Percentiles rank a stretch among this genome's conserved stretches.
Evolutionary conservation across 2,888 invertebrate genomes (phyloP).

Genomic region (Trileptium ribeirensis): DNA sequence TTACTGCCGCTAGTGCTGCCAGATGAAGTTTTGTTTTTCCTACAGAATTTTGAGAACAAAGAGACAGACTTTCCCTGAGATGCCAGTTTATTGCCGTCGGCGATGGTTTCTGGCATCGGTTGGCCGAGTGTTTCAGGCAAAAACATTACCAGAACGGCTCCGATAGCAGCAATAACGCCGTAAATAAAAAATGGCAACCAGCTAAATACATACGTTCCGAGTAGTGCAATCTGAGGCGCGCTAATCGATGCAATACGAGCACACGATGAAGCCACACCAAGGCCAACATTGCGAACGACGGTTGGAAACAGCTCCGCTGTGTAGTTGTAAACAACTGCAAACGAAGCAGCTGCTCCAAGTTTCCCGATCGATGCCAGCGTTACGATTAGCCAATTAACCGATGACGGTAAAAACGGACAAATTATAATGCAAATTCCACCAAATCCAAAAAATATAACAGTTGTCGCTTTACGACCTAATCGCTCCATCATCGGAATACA

Average conservation of each 20-base stretch:
- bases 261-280: slow-evolving; percentile 19
- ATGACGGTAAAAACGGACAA: background rate
- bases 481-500: slow-evolving; percentile 21
- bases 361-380: slow-evolving; percentile 20
- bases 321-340: slow-evolving; percentile 29
- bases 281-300: slow-evolving; percentile 25
- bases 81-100: slow-evolving; percentile 2
- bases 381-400: background rate
- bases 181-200: slow-evolving; percentile 16
- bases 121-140: background rate
- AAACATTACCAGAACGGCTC: background rate
- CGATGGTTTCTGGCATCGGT: slow-evolving; percentile 5
- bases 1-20: too few relatives aligned
- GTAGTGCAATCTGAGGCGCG: slow-evolving; percentile 25
- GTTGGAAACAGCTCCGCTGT: slow-evolving; percentile 28
- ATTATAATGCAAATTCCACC: slow-evolving; percentile 14
- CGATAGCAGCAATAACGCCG: slow-evolving; percentile 3
- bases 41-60: too few relatives aligned
- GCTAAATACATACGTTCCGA: slow-evolving; percentile 12
- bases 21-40: too few relatives aligned
- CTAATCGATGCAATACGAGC: slow-evolving; percentile 22
- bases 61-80: too few relatives aligned
- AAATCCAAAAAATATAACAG: background rate
- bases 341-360: slow-evolving; percentile 17
- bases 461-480: slow-evolving; percentile 10